Percentiles rank a stretch among this genome's conserved stretches.
phyloP scores from a whole-genome alignment of 2,888 invertebrate species.

The Oligia fasciuncula region DNA sequence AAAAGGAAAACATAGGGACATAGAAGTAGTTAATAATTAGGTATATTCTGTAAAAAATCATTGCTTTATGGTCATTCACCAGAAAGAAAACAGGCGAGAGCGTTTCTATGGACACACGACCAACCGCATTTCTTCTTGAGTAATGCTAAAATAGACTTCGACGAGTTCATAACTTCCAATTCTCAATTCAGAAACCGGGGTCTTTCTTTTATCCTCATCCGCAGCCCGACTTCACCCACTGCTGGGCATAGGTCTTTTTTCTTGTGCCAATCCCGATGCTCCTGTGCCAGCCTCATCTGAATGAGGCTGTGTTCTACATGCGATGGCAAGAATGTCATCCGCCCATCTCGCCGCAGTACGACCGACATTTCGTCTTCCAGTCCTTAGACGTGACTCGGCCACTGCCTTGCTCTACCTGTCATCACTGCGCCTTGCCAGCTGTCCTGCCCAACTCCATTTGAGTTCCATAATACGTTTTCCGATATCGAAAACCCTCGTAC shows the following conservation, averaged over 20 bases:
- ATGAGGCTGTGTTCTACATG: too few species aligned
- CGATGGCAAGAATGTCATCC: not conserved
- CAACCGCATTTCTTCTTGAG: too few species aligned
- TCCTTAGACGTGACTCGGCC: not conserved
- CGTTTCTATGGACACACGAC: too few species aligned
- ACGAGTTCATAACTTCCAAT: not conserved
- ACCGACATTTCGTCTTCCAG: not conserved
- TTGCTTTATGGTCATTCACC: too few species aligned
- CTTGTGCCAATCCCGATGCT: not conserved
- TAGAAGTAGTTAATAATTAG: too few species aligned
- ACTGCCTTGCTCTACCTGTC: not conserved
- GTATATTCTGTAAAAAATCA: too few species aligned
- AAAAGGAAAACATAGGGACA: too few species aligned
- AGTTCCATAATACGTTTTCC: not conserved
- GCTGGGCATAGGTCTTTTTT: not conserved
- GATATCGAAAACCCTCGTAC: not conserved
- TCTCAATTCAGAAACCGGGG: not conserved
- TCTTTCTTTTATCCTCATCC: not conserved
- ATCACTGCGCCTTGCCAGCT: not conserved
- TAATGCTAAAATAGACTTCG: not conserved
- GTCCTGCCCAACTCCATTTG: not conserved
- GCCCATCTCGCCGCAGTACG: not conserved
- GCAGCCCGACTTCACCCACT: not conserved
- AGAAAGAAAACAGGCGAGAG: too few species aligned
- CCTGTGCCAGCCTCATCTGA: too few species aligned